Evolutionary conservation across 2,113 vertebrate genomes (phyloP).

Genomic region (human): GRCh38 chr2:48746001-48746500

Average conservation of each 20-base stretch:
- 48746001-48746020: not conserved
- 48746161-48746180: not conserved
- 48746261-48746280: not conserved
- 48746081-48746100: not conserved
- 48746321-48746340: not conserved
- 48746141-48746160: not conserved
- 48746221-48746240: not conserved
- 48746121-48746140: not conserved
- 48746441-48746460: slow-evolving; percentile 18
- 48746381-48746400: not conserved
- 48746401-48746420: slow-evolving; percentile 19
- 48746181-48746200: not conserved
- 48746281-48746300: not conserved
- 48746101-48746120: not conserved
- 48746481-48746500: not conserved
- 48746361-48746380: not conserved
- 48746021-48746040: not conserved
- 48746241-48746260: not conserved
- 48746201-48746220: too few species aligned
- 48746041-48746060: not conserved
- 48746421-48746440: not conserved
- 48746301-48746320: not conserved
- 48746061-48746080: not conserved
- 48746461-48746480: not conserved
- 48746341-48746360: not conserved